These are phyloP conservation scores for Aelia acuminata DNA, from an alignment of 2,888 invertebrate genomes.

Conservation along the genomic window DNA sequence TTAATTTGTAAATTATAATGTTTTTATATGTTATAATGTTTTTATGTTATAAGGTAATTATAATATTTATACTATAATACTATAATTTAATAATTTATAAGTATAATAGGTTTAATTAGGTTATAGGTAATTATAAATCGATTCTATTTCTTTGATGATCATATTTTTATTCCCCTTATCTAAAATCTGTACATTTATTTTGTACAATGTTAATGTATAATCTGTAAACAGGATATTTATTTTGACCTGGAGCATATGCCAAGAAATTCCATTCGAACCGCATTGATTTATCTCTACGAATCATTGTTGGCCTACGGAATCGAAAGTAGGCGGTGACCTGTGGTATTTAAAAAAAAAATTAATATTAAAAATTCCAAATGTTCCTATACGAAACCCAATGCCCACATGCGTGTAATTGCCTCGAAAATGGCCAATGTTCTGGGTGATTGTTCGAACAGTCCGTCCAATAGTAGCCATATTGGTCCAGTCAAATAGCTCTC, in stretches of 20 bases:
- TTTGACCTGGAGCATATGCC: not conserved
- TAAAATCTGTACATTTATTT: too few species aligned
- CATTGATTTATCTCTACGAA: not conserved
- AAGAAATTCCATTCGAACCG: not conserved
- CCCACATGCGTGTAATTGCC: conserved; percentile 38
- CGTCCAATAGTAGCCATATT: conserved; percentile 6
- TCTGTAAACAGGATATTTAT: not conserved
- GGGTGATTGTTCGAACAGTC: conserved; percentile 27
- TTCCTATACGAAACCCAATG: conserved; percentile 8
- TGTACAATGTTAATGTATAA: not conserved
- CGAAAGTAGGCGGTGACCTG: not conserved
- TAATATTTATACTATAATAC: too few species aligned
- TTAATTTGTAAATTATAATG: too few species aligned
- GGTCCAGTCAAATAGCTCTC: conserved; percentile 1
- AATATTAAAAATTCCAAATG: not conserved
- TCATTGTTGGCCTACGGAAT: not conserved
- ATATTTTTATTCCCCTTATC: too few species aligned
- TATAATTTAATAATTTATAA: too few species aligned
- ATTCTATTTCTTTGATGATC: too few species aligned
- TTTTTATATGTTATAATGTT: too few species aligned
- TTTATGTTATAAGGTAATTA: too few species aligned
- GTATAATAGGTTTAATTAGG: too few species aligned
- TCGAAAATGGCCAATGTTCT: conserved; percentile 15
- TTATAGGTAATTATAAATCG: too few species aligned
- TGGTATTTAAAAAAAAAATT: too few species aligned